Conservation (phyloP, 2,113 vertebrate species). For the Abramis brama region DNA sequence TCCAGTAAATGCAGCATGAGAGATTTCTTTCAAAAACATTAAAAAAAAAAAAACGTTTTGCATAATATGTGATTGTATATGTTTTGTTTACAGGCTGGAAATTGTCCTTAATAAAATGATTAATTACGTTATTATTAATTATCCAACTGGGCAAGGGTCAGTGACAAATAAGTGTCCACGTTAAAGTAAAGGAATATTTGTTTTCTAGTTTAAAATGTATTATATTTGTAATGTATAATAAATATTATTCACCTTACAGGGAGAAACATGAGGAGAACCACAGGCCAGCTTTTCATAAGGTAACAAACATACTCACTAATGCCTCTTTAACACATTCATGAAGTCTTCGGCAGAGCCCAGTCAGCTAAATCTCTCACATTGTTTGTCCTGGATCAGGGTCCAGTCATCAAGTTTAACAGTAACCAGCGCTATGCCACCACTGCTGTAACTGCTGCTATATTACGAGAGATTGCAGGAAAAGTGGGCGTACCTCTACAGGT, state of each 20-base stretch:
- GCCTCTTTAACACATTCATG: not conserved
- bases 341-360: not conserved
- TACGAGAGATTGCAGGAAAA: conserved; percentile 82
- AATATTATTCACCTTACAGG: conserved; percentile 66
- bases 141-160: no score
- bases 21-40: no score
- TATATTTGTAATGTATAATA: not conserved
- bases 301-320: conserved; percentile 56
- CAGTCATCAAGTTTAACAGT: conserved; percentile 95
- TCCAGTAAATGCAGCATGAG: no score
- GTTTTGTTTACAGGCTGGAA: no score
- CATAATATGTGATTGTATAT: no score
- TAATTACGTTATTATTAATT: no score
- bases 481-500: conserved; percentile 93
- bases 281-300: conserved; percentile 93
- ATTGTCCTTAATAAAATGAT: no score
- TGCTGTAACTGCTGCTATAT: conserved; percentile 85
- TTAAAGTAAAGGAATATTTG: no score
- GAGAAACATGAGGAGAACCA: conserved; percentile 98
- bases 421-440: conserved; percentile 97
- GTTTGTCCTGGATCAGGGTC: conserved; percentile 78
- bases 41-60: no score
- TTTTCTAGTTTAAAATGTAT: no score
- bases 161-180: no score
- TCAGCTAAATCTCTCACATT: conserved; percentile 13